These are phyloP conservation scores for Mystacides longicornis DNA, from an alignment of 2,888 invertebrate genomes.

Conservation along the genomic window DNA sequence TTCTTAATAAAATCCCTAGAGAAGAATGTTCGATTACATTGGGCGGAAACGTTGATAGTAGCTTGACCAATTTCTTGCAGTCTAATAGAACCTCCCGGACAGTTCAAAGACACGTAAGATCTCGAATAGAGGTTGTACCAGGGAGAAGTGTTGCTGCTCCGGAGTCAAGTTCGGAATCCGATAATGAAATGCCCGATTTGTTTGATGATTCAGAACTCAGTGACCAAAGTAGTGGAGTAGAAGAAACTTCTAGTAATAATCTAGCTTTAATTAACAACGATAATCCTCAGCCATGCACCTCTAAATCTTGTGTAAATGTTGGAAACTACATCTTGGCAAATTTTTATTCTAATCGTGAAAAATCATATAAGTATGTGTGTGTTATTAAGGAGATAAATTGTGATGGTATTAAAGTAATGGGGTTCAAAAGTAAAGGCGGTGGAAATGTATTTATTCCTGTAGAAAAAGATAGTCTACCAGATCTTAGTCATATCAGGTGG, in stretches of 20 bases:
- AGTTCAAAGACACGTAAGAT: not conserved
- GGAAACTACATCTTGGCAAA: not conserved
- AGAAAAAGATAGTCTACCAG: not conserved
- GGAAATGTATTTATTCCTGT: not conserved
- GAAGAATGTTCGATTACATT: not conserved
- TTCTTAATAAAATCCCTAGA: not conserved
- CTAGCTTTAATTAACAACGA: not conserved
- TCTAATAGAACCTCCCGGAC: not conserved
- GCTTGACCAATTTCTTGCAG: not conserved
- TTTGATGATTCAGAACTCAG: not conserved
- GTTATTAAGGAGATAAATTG: not conserved
- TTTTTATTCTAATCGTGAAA: not conserved
- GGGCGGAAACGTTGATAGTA: not conserved
- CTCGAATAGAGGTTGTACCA: not conserved
- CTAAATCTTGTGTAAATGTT: not conserved
- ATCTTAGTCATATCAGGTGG: no score
- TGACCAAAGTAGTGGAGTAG: not conserved
- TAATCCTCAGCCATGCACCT: not conserved
- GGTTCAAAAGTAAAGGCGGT: not conserved
- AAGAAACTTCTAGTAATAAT: not conserved
- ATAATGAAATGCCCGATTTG: not conserved
- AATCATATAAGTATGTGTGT: not conserved
- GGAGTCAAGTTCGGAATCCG: not conserved
- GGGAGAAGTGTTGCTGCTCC: not conserved
- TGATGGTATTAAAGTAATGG: not conserved